Evolutionary conservation across 2,113 vertebrate species (phyloP).

Genomic region (Hystrix brachyura): DNA sequence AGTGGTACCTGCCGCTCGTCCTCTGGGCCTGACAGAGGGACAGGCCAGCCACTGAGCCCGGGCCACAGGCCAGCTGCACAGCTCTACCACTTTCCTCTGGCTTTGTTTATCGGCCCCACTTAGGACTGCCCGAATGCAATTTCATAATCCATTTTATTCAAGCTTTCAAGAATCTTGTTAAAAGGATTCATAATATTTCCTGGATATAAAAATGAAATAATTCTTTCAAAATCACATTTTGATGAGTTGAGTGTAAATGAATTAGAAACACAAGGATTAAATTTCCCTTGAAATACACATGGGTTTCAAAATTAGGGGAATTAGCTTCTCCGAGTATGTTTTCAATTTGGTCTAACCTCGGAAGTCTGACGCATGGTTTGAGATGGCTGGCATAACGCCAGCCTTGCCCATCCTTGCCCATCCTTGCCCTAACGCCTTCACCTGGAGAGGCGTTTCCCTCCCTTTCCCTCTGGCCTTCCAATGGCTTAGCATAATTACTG

Average conservation of each 20-base stretch:
- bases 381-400: conserved; percentile 51
- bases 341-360: conserved; percentile 79
- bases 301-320: conserved; percentile 81
- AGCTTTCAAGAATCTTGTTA: conserved; percentile 63
- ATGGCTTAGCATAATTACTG: conserved; percentile 15
- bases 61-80: background rate
- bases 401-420: conserved; percentile 61
- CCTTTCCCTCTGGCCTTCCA: background rate
- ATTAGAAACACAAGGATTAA: conserved; percentile 83
- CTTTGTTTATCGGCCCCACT: conserved; percentile 46
- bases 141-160: conserved; percentile 65
- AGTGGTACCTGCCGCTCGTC: background rate
- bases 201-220: conserved; percentile 74
- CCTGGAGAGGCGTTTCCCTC: background rate
- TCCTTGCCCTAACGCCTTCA: background rate
- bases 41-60: background rate
- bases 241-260: conserved; percentile 84
- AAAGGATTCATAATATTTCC: conserved; percentile 76
- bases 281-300: conserved; percentile 82
- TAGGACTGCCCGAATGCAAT: conserved; percentile 16
- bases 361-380: conserved; percentile 72
- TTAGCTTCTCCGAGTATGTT: conserved; percentile 80
- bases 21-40: background rate
- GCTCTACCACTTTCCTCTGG: background rate
- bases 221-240: conserved; percentile 82